Evolutionary conservation across 2,113 vertebrate genomes (phyloP).

Genomic region (Camelus dromedarius): DNA sequence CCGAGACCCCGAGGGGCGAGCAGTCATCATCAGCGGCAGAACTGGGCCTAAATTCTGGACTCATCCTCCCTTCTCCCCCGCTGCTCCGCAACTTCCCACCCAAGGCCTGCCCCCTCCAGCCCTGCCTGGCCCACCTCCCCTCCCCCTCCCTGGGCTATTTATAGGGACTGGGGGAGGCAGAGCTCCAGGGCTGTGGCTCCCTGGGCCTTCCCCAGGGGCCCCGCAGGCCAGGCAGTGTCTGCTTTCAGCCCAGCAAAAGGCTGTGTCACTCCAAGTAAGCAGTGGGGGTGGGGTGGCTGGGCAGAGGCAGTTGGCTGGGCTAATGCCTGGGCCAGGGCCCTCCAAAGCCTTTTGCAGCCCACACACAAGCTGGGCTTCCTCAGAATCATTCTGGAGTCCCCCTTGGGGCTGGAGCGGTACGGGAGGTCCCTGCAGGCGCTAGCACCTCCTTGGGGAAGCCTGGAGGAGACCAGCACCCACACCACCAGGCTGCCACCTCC

Average conservation of each 20-base stretch:
- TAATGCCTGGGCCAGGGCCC: background rate
- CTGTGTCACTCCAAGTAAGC: constrained; percentile 52
- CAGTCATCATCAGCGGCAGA: background rate
- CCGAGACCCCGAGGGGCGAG: background rate
- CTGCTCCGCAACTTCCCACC: background rate
- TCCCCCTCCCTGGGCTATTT: constrained; percentile 67
- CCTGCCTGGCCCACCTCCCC: background rate
- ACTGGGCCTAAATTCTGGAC: background rate
- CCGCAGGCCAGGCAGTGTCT: constrained; percentile 49
- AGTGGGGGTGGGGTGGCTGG: constrained; percentile 3
- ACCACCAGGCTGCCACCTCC: background rate
- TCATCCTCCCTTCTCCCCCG: background rate
- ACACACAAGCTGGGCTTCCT: background rate
- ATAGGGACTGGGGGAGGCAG: constrained; percentile 70
- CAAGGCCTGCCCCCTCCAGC: background rate
- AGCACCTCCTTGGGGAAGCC: background rate
- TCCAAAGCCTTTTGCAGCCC: background rate
- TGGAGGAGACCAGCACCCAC: background rate
- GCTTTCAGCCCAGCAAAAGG: constrained; percentile 78
- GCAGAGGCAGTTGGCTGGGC: background rate
- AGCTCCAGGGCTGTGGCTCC: background rate
- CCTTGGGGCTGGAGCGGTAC: background rate
- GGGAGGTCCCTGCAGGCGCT: background rate
- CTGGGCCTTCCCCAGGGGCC: constrained; percentile 65
- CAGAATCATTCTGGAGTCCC: background rate